A percentile compares a stretch with the other conserved stretches of the same genome.
Conservation (phyloP, 2,888 invertebrate species). For the Rhyacophila evoluta region DNA sequence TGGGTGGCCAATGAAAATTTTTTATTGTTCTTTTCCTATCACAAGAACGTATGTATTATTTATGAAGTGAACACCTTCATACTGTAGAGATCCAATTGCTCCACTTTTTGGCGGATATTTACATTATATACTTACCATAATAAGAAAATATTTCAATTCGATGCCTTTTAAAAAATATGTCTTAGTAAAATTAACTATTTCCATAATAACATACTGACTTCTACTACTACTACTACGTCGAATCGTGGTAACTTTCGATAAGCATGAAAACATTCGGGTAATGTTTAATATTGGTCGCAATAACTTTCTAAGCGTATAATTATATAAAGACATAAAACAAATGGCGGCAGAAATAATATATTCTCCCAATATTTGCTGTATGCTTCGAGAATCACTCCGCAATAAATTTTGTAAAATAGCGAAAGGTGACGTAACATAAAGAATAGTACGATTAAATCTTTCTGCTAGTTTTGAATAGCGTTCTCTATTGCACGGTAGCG, state of each 20-base stretch:
- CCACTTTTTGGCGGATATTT: too few relatives aligned
- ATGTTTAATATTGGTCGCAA: not conserved
- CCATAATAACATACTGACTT: too few relatives aligned
- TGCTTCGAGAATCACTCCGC: not conserved
- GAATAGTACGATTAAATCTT: conserved; percentile 38
- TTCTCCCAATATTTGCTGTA: conserved; percentile 23
- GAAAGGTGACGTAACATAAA: conserved; percentile 17
- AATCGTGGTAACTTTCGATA: not conserved
- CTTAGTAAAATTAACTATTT: too few relatives aligned
- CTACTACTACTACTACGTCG: not conserved
- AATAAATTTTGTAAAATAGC: conserved; percentile 11
- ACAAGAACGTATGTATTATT: too few relatives aligned
- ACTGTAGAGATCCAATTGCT: too few relatives aligned
- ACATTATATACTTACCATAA: too few relatives aligned
- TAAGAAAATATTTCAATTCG: too few relatives aligned
- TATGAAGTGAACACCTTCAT: too few relatives aligned
- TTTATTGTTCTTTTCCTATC: too few relatives aligned
- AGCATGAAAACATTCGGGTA: not conserved
- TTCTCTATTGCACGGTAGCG: conserved; percentile 34
- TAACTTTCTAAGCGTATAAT: not conserved
- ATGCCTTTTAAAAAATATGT: too few relatives aligned
- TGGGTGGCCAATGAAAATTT: too few relatives aligned
- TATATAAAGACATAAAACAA: conserved; percentile 1
- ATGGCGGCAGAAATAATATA: not conserved
- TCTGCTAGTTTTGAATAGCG: conserved; percentile 31